Conservation (phyloP, 2,888 invertebrate species). For the Odontocerum albicorne region DNA sequence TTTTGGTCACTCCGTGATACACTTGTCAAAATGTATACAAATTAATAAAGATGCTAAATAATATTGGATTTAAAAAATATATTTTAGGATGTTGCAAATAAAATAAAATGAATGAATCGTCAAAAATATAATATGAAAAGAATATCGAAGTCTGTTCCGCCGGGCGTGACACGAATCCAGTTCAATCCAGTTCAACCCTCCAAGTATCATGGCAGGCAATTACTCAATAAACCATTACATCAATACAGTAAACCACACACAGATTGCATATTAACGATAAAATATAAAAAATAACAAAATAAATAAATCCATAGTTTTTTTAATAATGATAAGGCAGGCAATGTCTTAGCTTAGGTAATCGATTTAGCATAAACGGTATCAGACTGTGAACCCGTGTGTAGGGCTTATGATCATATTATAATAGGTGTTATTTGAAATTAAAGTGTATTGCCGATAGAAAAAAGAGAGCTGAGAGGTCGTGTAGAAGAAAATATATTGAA, state of each 20-base stretch:
- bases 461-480: background rate
- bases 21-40: no score
- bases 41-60: background rate
- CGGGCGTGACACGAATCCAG: no score
- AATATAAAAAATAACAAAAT: constrained; percentile 37
- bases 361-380: constrained; percentile 35
- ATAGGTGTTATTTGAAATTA: background rate
- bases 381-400: constrained; percentile 26
- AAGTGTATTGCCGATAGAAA: background rate
- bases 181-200: constrained; percentile 31
- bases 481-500: constrained; percentile 15
- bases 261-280: constrained; percentile 13
- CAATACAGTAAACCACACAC: constrained; percentile 26
- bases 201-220: constrained; percentile 32
- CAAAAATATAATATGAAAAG: no score
- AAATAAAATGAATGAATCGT: no score
- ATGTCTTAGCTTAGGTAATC: constrained; percentile 37
- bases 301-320: constrained; percentile 28
- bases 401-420: constrained; percentile 29
- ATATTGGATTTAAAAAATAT: background rate
- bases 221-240: constrained; percentile 28
- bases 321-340: constrained; percentile 35
- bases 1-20: constrained; percentile 1
- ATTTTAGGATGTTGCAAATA: no score
- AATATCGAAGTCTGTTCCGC: no score